Evolutionary conservation across 2,113 vertebrate species (phyloP).

Genomic region (Camelus dromedarius): DNA sequence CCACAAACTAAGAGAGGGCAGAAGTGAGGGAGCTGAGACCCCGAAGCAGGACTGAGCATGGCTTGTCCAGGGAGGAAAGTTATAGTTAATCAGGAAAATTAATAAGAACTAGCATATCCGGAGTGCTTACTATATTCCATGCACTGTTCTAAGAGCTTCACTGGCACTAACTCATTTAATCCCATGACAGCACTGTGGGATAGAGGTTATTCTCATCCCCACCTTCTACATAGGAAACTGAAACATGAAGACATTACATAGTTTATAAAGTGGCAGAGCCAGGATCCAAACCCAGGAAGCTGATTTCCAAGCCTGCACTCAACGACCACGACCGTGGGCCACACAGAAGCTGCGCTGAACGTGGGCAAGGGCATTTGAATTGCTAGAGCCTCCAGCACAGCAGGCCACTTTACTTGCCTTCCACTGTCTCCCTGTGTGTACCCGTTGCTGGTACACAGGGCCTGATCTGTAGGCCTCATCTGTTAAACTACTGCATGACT

Average conservation of each 20-base stretch:
- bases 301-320: background rate
- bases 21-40: background rate
- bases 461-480: background rate
- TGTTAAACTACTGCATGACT: background rate
- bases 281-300: slow-evolving; percentile 1
- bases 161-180: slow-evolving; percentile 39
- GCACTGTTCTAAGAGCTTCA: slow-evolving; percentile 19
- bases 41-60: background rate
- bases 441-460: background rate
- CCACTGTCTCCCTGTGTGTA: background rate
- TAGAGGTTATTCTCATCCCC: slow-evolving; percentile 5
- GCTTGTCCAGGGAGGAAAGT: background rate
- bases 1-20: background rate
- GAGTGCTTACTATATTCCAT: background rate
- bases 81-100: background rate
- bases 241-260: slow-evolving; percentile 1
- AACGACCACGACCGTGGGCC: background rate
- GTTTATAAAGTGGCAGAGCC: slow-evolving; percentile 21
- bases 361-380: background rate
- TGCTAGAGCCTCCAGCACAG: background rate
- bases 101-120: background rate
- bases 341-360: background rate
- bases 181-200: background rate
- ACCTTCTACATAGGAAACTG: background rate
- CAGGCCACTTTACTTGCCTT: background rate